These are phyloP conservation scores for Phaethornis superciliosus DNA, from an alignment of 2,113 vertebrate genomes.

Conservation along the genomic window DNA sequence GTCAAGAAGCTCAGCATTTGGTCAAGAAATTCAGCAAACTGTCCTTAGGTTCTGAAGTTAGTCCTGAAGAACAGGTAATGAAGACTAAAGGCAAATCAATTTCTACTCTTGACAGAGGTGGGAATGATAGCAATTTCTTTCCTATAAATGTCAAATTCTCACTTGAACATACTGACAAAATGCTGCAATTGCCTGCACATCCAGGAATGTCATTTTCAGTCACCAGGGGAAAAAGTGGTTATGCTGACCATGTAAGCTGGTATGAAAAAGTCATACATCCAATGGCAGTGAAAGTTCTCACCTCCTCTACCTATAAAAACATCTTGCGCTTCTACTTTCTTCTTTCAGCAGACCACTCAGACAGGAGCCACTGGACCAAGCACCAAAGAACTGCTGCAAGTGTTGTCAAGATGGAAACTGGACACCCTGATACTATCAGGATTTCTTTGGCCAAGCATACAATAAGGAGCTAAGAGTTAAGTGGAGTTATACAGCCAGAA, in stretches of 20 bases:
- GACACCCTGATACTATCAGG: neutral
- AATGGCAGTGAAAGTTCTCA: neutral
- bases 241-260: neutral
- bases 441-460: neutral
- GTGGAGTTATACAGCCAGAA: neutral
- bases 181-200: neutral
- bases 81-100: neutral
- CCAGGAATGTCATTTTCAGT: accelerated
- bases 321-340: neutral
- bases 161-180: neutral
- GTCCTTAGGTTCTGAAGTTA: neutral
- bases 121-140: neutral
- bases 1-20: neutral
- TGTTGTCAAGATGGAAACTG: neutral
- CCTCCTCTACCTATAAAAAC: neutral
- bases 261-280: neutral
- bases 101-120: neutral
- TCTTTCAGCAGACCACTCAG: neutral
- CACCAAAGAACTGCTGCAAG: neutral
- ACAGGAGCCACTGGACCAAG: neutral
- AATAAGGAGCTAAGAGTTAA: neutral
- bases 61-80: neutral
- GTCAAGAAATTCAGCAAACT: neutral
- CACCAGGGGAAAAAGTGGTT: neutral
- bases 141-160: neutral